Percentiles rank a stretch among this genome's conserved stretches.
These are phyloP conservation scores for Pomatorhinus ruficollis DNA, from an alignment of 2,113 vertebrate species.

Conservation along the genomic window DNA sequence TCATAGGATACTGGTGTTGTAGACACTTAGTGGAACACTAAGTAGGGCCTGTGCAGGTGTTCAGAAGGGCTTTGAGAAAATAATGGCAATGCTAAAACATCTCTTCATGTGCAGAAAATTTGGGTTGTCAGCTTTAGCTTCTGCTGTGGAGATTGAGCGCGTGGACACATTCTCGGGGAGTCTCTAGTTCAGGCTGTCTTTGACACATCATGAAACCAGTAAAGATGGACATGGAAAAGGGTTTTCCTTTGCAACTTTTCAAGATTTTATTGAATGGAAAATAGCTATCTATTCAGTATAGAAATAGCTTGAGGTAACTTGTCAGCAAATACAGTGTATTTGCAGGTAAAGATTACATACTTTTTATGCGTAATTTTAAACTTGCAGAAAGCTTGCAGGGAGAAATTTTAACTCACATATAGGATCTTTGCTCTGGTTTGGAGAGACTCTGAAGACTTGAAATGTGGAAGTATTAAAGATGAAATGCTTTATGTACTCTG, in stretches of 20 bases:
- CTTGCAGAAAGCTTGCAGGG: neutral
- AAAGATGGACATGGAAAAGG: neutral
- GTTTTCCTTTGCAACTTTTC: neutral
- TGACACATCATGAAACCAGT: neutral
- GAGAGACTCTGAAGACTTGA: neutral
- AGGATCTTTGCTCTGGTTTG: neutral
- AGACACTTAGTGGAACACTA: neutral
- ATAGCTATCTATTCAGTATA: neutral
- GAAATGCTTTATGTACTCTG: neutral
- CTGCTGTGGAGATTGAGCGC: neutral
- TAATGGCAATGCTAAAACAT: neutral
- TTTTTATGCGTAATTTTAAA: neutral
- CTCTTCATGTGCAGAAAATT: neutral
- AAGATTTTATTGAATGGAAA: neutral
- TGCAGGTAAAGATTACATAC: neutral
- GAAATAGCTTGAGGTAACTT: neutral
- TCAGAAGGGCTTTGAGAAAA: neutral
- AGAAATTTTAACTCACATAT: neutral
- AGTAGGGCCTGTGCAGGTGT: neutral
- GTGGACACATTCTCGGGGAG: fast-evolving
- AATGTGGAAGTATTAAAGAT: neutral
- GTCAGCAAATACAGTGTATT: neutral
- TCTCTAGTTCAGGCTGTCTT: neutral
- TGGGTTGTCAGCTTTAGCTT: neutral
- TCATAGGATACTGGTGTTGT: neutral